These are phyloP conservation scores for Diogma glabrata DNA, from an alignment of 2,888 invertebrate species.

Conservation along the genomic window DNA sequence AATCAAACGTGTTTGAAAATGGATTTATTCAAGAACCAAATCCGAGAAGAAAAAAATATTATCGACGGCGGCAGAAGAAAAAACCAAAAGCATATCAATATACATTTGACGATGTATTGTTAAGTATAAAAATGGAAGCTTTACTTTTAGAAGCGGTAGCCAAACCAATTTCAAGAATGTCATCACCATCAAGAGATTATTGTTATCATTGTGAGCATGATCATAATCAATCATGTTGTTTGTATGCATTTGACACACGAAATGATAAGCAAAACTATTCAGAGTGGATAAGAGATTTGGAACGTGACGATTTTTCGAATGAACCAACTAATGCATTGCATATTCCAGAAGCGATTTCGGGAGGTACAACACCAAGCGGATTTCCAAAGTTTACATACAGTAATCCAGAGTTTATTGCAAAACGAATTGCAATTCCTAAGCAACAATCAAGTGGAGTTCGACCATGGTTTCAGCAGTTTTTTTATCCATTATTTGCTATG, in stretches of 20 bases:
- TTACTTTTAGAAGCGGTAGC: slow-evolving; percentile 1
- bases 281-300: slow-evolving; percentile 2
- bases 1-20: no score
- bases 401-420: slow-evolving; percentile 5
- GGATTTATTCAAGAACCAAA: no score
- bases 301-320: neutral
- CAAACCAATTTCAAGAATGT: neutral
- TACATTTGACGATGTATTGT: slow-evolving; percentile 1
- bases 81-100: no score
- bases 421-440: neutral
- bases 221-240: slow-evolving; percentile 5
- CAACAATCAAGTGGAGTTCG: neutral
- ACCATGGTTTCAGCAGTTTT: slow-evolving; percentile 5
- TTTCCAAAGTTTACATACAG: slow-evolving; percentile 5
- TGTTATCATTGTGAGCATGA: slow-evolving; percentile 8
- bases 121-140: neutral
- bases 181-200: neutral
- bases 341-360: neutral
- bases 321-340: neutral
- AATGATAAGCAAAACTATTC: slow-evolving; percentile 1
- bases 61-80: neutral
- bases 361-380: neutral
- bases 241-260: neutral
- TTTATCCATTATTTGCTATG: slow-evolving; percentile 6
- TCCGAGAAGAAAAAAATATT: no score